Evolutionary conservation across 2,113 vertebrate genomes (phyloP).

Genomic region (Dicrurus megarhynchus): DNA sequence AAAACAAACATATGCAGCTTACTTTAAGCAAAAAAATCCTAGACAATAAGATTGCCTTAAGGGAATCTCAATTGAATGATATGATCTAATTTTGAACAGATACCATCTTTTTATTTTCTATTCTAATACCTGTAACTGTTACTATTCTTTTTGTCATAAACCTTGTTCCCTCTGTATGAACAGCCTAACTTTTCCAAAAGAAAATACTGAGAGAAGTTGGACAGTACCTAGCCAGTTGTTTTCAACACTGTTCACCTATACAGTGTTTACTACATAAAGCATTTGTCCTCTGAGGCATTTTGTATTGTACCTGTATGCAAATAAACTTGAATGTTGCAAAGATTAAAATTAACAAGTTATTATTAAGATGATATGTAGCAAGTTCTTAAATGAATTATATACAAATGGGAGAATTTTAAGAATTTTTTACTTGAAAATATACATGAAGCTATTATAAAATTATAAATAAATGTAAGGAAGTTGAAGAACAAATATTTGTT

Average conservation of each 20-base stretch:
- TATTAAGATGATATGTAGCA: not conserved
- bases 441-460: not conserved
- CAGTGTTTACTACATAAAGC: not conserved
- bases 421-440: not conserved
- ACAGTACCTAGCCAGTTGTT: not conserved
- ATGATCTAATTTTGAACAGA: not conserved
- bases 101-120: not conserved
- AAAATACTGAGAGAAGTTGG: not conserved
- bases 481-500: not conserved
- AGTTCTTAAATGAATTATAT: not conserved
- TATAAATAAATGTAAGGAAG: not conserved
- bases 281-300: not conserved
- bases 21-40: not conserved
- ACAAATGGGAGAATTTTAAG: not conserved
- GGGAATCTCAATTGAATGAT: not conserved
- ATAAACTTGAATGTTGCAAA: not conserved
- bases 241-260: not conserved
- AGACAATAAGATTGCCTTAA: not conserved
- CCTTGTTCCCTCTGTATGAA: not conserved
- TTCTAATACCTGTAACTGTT: not conserved
- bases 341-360: not conserved
- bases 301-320: accelerated
- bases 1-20: not conserved
- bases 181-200: not conserved
- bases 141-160: not conserved